phyloP scores from a whole-genome alignment of 1,140 invertebrate genomes.

The Zophobas morio region DNA sequence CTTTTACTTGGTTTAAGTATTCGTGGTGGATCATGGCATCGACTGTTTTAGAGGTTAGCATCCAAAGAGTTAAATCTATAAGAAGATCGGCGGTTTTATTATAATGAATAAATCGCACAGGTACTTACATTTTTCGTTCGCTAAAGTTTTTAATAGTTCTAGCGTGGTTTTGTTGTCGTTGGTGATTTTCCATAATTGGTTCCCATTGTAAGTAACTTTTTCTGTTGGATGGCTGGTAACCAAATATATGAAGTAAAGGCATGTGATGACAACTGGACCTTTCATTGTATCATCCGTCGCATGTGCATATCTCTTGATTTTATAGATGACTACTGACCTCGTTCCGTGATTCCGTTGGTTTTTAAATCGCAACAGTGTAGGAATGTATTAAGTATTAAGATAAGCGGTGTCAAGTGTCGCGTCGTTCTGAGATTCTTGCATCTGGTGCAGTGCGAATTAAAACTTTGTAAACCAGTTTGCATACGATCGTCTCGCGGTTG shows the following conservation, averaged over 20 bases:
- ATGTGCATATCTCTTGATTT: conserved; percentile 32
- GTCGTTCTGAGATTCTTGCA: no score
- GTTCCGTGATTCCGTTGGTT: conserved; percentile 17
- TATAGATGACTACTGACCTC: conserved; percentile 26
- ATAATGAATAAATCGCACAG: neutral
- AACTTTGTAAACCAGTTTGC: no score
- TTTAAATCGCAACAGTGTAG: neutral
- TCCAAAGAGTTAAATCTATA: conserved; percentile 79
- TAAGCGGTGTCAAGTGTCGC: no score
- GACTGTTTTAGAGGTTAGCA: conserved; percentile 75
- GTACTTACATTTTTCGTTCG: conserved; percentile 64
- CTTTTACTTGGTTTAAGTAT: conserved; percentile 70
- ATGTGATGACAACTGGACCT: conserved; percentile 5
- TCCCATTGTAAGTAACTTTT: conserved; percentile 69
- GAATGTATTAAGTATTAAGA: no score
- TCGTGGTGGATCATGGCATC: conserved; percentile 78
- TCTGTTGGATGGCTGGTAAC: conserved; percentile 6
- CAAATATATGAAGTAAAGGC: no score
- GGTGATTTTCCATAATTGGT: conserved; percentile 70
- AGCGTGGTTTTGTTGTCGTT: conserved; percentile 65
- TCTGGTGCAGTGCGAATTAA: no score
- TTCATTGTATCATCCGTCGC: conserved; percentile 16
- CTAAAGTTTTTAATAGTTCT: conserved; percentile 52
- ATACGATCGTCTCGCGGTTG: no score
- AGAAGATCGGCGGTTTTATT: neutral